These are phyloP conservation scores for Zoanthus sansibaricus DNA, from an alignment of 92 coral and sea anemone species.

Conservation along the genomic window DNA sequence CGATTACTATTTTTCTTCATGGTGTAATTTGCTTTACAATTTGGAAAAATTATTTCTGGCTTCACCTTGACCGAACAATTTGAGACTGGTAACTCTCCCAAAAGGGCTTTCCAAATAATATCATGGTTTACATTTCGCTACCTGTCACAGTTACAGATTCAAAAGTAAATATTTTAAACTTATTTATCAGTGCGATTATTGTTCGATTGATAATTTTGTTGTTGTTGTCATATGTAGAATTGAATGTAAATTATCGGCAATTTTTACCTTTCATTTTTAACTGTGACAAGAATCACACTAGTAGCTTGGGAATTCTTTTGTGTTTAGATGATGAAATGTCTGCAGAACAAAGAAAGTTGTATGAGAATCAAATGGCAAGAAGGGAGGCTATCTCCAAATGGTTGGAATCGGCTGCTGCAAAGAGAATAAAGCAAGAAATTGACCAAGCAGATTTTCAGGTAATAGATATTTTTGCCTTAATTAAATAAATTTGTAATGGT, in stretches of 20 bases:
- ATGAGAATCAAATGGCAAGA: constrained; percentile 76
- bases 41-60: too few species aligned
- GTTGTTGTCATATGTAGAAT: neutral
- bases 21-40: too few species aligned
- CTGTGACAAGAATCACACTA: neutral
- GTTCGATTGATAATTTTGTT: too few species aligned
- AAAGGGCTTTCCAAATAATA: too few species aligned
- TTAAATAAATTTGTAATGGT: too few species aligned
- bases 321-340: constrained; percentile 8
- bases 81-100: too few species aligned
- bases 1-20: too few species aligned
- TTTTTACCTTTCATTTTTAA: neutral
- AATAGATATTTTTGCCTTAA: neutral
- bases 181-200: too few species aligned
- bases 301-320: neutral
- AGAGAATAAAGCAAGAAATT: constrained; percentile 78
- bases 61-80: too few species aligned
- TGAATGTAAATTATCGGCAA: neutral
- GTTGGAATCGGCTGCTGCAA: constrained; percentile 81
- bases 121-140: too few species aligned
- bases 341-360: constrained; percentile 62
- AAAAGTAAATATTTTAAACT: too few species aligned
- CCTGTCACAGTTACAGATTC: too few species aligned
- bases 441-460: constrained; percentile 90
- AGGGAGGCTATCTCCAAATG: constrained; percentile 87